Evolutionary conservation across 2,113 vertebrate species (phyloP), one percentile per base, ranked within the genome.

Genomic region (Nycticryphes semicollaris): DNA sequence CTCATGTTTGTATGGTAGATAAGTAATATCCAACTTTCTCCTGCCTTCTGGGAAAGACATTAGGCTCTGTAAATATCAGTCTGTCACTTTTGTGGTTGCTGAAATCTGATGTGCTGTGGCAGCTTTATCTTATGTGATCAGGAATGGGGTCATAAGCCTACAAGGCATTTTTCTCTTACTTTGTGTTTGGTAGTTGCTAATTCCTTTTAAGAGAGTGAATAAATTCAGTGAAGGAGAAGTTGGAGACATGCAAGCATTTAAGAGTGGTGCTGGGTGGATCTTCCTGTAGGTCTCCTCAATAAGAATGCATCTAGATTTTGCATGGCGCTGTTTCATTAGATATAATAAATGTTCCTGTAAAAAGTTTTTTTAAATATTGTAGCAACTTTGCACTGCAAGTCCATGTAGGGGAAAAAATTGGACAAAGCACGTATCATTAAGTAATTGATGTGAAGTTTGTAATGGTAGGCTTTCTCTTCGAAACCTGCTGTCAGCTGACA

Each of bases 401-500:
- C 73, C 48, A 19, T n/a, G 24, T 41, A 47, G 33, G 89, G 73
- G 30, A 23, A 92, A 60, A 84, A 84, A 37, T 2, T 48, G 60
- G 48, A 68, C 31, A 10, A 64, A 79, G 31, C 45, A 31, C 37
- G 12, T 21, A 2, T 43, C 31, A 43, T 48, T 51, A 69, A 86
- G 27, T 30, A 84, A 45, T 21, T 68, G 69, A 64, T 0, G 0
- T 79, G 7, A 81, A 28, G 30, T 89, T 90, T 87, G 4, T 72
- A 66, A 28, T 51, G 30, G 12, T 50, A 47, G 63, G n/a, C 67
- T 89, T 90, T 87, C 69, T 72, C 33, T 82, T 73, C n/a, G 56
- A 79, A 92, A 68, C 62, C 39, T 93, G 60, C 62, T 96, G 81
- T 72, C 87, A 87, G 80, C 76, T 92, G 87, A 51, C 95, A 74